Evolutionary conservation across 1,140 invertebrate genomes (phyloP).

Genomic region (Helicoverpa armigera): DNA sequence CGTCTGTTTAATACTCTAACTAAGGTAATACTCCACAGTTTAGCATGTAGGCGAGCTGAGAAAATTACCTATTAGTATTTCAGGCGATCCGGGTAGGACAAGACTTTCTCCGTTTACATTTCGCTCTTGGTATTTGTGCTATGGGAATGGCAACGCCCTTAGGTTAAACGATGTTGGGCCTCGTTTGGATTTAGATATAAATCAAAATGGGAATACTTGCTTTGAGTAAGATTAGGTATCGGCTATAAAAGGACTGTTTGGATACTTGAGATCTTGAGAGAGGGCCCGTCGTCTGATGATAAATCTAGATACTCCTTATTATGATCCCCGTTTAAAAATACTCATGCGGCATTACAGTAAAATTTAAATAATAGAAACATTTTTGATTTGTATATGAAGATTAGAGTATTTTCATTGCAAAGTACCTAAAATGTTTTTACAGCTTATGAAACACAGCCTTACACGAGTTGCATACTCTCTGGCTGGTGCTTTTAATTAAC

Average conservation of each 20-base stretch:
- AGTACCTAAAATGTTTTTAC: too few species aligned
- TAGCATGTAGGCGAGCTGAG: slow-evolving; percentile 67
- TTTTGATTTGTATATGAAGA: too few species aligned
- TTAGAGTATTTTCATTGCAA: too few species aligned
- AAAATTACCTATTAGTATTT: slow-evolving; percentile 79
- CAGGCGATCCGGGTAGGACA: slow-evolving; percentile 76
- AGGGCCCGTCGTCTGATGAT: too few species aligned
- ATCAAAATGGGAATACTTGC: slow-evolving; percentile 36
- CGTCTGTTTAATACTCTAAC: slow-evolving; percentile 26
- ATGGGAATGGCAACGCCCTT: slow-evolving; percentile 78
- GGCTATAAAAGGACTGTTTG: neutral
- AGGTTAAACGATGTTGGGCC: slow-evolving; percentile 47
- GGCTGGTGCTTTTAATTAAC: neutral
- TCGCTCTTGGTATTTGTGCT: slow-evolving; percentile 80
- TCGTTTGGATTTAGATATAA: slow-evolving; percentile 47
- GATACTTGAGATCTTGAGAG: neutral
- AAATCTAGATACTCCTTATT: too few species aligned
- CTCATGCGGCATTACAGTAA: too few species aligned
- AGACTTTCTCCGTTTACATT: slow-evolving; percentile 82
- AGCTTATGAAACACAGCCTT: too few species aligned
- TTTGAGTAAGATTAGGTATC: slow-evolving; percentile 1
- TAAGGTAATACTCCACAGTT: slow-evolving; percentile 56
- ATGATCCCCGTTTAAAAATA: too few species aligned
- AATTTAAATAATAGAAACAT: too few species aligned
- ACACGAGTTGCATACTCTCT: too few species aligned